phyloP scores from a whole-genome alignment of 1,140 invertebrate genomes.

The Myzus persicae region DNA sequence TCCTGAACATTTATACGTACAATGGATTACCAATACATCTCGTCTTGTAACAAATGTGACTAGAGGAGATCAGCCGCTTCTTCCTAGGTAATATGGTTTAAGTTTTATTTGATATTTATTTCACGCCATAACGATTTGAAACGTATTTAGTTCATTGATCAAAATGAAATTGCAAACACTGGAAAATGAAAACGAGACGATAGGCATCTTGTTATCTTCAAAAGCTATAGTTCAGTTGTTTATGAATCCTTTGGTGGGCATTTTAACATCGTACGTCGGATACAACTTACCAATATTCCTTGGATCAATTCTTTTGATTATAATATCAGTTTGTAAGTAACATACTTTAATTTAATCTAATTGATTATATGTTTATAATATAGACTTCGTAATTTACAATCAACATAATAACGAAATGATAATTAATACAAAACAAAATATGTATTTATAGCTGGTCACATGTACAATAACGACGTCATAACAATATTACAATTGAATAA shows the following conservation, averaged over 20 bases:
- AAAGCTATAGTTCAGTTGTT: constrained; percentile 87
- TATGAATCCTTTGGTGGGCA: constrained; percentile 83
- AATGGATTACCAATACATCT: constrained; percentile 27
- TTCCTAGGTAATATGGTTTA: constrained; percentile 12
- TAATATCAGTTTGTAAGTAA: constrained; percentile 81
- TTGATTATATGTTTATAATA: not conserved
- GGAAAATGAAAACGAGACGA: constrained; percentile 69
- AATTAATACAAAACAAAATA: not conserved
- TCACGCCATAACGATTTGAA: not conserved
- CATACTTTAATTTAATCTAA: not conserved
- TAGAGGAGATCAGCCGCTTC: not conserved
- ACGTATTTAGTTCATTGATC: constrained; percentile 37
- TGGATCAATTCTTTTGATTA: constrained; percentile 81
- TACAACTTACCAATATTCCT: constrained; percentile 83
- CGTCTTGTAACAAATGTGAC: not conserved
- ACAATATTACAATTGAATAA: too few species aligned
- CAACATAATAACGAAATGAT: not conserved
- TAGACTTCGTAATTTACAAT: not conserved
- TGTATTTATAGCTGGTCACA: not conserved
- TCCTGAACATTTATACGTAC: constrained; percentile 45
- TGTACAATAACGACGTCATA: not conserved
- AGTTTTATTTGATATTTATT: not conserved
- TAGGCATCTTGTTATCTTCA: constrained; percentile 83
- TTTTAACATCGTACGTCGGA: constrained; percentile 74
- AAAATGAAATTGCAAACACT: constrained; percentile 59